Evolutionary conservation across 2,113 vertebrate species (phyloP).

Genomic region (Rana temporaria): DNA sequence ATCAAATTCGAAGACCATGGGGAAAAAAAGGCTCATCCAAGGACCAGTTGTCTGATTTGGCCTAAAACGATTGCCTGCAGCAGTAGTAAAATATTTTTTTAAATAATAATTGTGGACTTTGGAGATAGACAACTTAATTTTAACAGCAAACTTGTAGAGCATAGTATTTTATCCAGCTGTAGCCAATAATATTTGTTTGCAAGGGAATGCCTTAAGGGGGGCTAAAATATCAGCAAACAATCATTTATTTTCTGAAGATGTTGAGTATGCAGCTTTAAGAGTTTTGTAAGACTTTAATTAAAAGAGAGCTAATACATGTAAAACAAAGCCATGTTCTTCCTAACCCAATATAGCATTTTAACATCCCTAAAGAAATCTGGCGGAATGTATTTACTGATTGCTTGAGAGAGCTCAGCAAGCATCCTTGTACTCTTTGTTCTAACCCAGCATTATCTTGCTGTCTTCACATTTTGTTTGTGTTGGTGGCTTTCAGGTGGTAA

Average conservation of each 20-base stretch:
- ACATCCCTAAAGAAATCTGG: slow-evolving; percentile 13
- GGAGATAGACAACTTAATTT: background rate
- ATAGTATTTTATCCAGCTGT: background rate
- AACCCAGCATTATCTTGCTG: background rate
- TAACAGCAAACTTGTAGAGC: background rate
- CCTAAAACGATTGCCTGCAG: no score
- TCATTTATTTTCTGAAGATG: background rate
- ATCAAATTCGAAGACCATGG: no score
- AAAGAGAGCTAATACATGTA: slow-evolving; percentile 4
- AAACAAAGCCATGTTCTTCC: background rate
- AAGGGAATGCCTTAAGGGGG: background rate
- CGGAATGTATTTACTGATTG: slow-evolving; percentile 2
- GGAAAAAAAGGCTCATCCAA: no score
- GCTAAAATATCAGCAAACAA: slow-evolving; percentile 9
- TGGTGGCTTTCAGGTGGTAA: background rate
- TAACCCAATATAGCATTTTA: background rate
- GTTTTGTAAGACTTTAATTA: slow-evolving; percentile 33
- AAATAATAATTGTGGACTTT: background rate
- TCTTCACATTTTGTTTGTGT: background rate
- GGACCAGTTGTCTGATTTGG: no score
- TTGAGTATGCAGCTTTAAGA: slow-evolving; percentile 3
- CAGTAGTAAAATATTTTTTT: background rate
- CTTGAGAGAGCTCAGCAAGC: background rate
- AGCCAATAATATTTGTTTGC: slow-evolving; percentile 3
- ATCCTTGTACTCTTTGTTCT: background rate